Evolutionary conservation across 2,113 vertebrate species (phyloP).

Genomic region (Herpetotheres cachinnans): DNA sequence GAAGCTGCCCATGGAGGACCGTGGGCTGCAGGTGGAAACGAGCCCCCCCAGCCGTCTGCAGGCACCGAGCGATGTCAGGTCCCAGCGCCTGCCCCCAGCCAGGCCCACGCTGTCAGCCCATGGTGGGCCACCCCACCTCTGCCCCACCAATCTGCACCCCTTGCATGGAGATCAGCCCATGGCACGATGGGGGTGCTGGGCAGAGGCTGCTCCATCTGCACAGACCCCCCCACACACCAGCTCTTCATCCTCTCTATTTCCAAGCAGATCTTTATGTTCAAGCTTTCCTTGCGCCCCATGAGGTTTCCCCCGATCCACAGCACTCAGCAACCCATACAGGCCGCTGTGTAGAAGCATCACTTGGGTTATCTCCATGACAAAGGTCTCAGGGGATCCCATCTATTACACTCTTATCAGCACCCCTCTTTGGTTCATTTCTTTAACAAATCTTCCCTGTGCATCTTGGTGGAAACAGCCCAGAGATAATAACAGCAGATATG

Average conservation of each 20-base stretch:
- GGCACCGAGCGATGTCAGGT: not conserved
- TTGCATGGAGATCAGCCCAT: not conserved
- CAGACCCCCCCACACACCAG: too few relatives aligned
- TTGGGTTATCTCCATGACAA: not conserved
- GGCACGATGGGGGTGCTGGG: not conserved
- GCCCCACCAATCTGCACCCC: not conserved
- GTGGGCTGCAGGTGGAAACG: not conserved
- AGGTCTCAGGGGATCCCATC: not conserved
- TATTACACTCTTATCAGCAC: not conserved
- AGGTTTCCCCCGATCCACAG: not conserved
- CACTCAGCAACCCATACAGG: not conserved
- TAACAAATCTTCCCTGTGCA: not conserved
- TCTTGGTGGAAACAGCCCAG: conserved; percentile 9
- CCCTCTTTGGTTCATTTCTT: not conserved
- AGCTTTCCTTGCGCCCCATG: rapidly evolving
- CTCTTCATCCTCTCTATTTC: not conserved
- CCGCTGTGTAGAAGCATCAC: rapidly evolving
- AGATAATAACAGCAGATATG: conserved; percentile 36
- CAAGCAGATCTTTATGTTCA: not conserved
- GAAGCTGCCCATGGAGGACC: not conserved
- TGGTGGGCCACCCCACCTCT: not conserved
- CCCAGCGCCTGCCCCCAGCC: not conserved
- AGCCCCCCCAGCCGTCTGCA: not conserved
- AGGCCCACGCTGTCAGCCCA: not conserved
- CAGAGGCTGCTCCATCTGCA: not conserved